Conservation (phyloP, 2,888 invertebrate genomes). For the Drosophila lutescens region DNA sequence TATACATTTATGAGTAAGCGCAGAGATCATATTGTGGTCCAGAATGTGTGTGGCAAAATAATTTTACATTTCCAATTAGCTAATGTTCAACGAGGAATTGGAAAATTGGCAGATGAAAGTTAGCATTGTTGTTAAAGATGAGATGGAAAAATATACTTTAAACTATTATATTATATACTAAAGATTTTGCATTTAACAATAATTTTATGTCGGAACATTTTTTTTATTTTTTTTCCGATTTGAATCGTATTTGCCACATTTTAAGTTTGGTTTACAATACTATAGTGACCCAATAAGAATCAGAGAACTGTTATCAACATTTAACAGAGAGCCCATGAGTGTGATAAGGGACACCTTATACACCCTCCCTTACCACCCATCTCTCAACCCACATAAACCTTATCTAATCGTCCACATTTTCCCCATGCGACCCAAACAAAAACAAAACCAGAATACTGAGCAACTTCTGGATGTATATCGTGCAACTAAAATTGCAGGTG, state of each 20-base stretch:
- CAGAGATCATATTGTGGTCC: conserved; percentile 13
- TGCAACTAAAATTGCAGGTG: conserved; percentile 33
- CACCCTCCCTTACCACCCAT: not conserved
- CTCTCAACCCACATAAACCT: conserved; percentile 41
- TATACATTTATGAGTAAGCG: conserved; percentile 8
- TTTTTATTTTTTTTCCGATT: not conserved
- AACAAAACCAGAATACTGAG: conserved; percentile 17
- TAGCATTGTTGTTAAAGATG: not conserved
- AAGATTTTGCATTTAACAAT: too few relatives aligned
- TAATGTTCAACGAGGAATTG: conserved; percentile 8
- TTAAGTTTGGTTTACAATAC: not conserved
- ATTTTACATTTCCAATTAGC: conserved; percentile 42
- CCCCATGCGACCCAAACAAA: conserved; percentile 37
- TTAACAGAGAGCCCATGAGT: conserved; percentile 1
- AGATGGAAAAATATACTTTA: not conserved
- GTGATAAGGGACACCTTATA: conserved; percentile 35
- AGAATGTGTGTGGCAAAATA: conserved; percentile 10
- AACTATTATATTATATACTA: not conserved
- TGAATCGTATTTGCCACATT: conserved; percentile 38
- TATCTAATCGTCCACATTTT: conserved; percentile 64
- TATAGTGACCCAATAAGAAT: conserved; percentile 30
- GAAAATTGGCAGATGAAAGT: not conserved
- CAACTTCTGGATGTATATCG: conserved; percentile 32
- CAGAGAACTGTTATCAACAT: conserved; percentile 24
- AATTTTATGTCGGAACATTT: too few relatives aligned